Percentiles rank a stretch among this genome's conserved stretches.
These are phyloP conservation scores for Turdus rufiventris DNA, from an alignment of 2,113 vertebrate species.

Conservation along the genomic window DNA sequence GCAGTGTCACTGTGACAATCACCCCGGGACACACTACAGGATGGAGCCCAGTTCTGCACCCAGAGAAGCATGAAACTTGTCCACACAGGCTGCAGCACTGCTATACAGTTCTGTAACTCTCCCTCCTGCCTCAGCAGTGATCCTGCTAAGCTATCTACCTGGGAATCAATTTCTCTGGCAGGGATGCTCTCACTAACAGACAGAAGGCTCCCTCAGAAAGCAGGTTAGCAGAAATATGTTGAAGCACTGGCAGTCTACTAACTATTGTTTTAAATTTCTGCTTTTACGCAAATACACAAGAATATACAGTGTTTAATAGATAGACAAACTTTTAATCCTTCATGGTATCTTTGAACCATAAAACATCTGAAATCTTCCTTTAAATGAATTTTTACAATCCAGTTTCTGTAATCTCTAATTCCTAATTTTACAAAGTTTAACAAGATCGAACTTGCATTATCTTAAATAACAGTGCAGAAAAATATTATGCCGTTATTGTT, in stretches of 20 bases:
- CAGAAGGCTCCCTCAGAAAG: not conserved
- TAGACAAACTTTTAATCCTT: not conserved
- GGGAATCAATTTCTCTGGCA: not conserved
- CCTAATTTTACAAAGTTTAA: not conserved
- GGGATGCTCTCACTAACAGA: not conserved
- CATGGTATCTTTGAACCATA: not conserved
- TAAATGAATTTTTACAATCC: not conserved
- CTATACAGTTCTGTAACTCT: no score
- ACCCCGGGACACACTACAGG: accelerated
- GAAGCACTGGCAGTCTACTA: not conserved
- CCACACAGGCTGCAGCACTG: not conserved
- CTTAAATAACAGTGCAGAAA: not conserved
- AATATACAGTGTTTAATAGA: not conserved
- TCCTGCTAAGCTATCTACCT: not conserved
- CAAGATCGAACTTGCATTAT: not conserved
- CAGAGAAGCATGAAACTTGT: not conserved
- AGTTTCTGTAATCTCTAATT: not conserved
- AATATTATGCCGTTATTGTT: not conserved
- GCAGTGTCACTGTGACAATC: not conserved
- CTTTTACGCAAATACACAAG: not conserved
- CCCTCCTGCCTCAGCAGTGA: not conserved
- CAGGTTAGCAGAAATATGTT: not conserved
- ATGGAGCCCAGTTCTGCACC: not conserved
- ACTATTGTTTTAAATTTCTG: not conserved
- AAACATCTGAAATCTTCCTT: not conserved